These are phyloP conservation scores for Bubo bubo DNA, from an alignment of 2,113 vertebrate genomes.

Conservation along the genomic window DNA sequence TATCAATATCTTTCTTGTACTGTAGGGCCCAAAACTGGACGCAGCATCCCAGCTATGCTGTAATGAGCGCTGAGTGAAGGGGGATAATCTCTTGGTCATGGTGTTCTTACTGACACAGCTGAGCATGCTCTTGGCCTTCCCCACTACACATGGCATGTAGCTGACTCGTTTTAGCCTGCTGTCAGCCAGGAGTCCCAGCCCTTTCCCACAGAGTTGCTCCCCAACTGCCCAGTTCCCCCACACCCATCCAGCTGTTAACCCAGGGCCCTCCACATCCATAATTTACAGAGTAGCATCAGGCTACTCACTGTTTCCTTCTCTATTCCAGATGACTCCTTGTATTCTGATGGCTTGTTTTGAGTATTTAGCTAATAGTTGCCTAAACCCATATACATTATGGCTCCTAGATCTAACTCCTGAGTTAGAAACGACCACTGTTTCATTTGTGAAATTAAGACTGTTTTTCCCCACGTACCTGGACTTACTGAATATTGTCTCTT, in stretches of 20 bases:
- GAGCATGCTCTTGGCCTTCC: neutral
- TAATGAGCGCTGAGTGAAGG: neutral
- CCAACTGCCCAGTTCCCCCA: accelerated
- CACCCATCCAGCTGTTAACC: neutral
- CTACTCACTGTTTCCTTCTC: neutral
- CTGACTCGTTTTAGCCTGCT: neutral
- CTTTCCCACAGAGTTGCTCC: neutral
- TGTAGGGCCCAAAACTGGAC: neutral
- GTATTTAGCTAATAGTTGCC: neutral
- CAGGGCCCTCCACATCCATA: neutral
- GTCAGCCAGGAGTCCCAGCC: neutral
- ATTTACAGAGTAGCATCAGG: neutral
- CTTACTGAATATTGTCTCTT: neutral
- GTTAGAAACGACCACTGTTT: neutral
- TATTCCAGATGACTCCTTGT: neutral
- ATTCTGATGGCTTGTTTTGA: neutral
- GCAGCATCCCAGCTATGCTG: neutral
- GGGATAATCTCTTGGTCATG: neutral
- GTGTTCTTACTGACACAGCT: neutral
- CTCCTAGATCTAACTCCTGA: neutral
- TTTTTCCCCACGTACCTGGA: neutral
- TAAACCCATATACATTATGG: neutral
- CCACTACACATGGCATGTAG: no score
- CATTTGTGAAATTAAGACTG: neutral
- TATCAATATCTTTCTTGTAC: neutral